Percentiles rank a stretch among this genome's conserved stretches.
Conservation (phyloP, 2,888 invertebrate genomes). For the Agrotis puta region DNA sequence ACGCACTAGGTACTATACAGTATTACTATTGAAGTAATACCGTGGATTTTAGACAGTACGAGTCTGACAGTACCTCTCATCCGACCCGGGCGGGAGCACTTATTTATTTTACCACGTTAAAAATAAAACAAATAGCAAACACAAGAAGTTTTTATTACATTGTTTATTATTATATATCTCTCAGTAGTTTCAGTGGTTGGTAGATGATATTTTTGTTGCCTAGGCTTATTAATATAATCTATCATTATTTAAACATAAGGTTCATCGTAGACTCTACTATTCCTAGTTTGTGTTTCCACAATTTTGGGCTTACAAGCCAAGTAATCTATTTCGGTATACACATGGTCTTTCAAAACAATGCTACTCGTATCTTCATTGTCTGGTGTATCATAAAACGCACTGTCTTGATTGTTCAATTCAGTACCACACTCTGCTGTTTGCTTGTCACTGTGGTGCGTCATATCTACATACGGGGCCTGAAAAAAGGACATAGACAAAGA, state of each 20-base stretch:
- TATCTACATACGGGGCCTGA: neutral
- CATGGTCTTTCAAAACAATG: constrained; percentile 1
- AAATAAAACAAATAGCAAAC: too few relatives aligned
- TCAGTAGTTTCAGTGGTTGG: too few relatives aligned
- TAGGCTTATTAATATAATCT: too few relatives aligned
- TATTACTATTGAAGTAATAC: too few relatives aligned
- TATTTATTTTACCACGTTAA: too few relatives aligned
- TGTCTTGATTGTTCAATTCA: neutral
- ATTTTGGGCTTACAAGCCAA: constrained; percentile 2
- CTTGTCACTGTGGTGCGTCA: neutral
- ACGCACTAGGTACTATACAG: too few relatives aligned
- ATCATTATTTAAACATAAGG: constrained; percentile 14
- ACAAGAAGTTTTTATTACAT: too few relatives aligned
- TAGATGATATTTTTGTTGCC: too few relatives aligned
- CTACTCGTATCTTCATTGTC: neutral
- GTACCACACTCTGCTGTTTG: neutral
- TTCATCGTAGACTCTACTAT: constrained; percentile 20
- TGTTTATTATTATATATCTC: too few relatives aligned
- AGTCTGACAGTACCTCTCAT: too few relatives aligned
- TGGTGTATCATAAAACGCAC: neutral
- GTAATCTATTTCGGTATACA: constrained; percentile 22
- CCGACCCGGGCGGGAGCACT: too few relatives aligned
- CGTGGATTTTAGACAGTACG: too few relatives aligned
- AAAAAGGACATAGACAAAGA: neutral
- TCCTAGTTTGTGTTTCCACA: neutral